Conservation (phyloP, 2,113 vertebrate species). For the Nerophis ophidion region DNA sequence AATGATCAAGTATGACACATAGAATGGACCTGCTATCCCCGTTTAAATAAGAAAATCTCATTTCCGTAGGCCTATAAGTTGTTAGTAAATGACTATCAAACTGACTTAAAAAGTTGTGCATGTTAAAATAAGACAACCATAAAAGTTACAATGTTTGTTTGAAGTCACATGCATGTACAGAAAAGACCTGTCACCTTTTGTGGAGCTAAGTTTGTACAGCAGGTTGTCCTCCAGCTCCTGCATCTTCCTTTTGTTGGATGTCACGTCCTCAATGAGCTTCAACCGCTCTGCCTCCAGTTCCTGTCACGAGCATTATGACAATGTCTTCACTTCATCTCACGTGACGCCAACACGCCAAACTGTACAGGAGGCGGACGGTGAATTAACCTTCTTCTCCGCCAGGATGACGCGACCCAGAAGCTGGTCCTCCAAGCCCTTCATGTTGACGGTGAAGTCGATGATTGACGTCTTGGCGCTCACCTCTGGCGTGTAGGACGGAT, state of each 20-base stretch:
- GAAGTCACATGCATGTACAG: too few species aligned
- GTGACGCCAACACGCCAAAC: neutral
- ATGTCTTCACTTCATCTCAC: neutral
- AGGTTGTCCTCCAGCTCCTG: conserved; percentile 86
- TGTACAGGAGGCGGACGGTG: neutral
- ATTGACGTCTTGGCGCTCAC: conserved; percentile 83
- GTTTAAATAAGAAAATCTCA: too few species aligned
- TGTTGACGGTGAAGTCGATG: conserved; percentile 87
- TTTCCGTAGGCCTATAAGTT: too few species aligned
- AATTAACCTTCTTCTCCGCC: conserved; percentile 78
- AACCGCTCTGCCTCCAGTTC: conserved; percentile 84
- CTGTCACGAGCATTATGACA: conserved; percentile 47
- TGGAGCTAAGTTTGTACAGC: conserved; percentile 80
- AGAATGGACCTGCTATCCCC: too few species aligned
- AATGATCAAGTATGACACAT: too few species aligned
- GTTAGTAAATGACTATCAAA: too few species aligned
- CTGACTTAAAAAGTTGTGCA: too few species aligned
- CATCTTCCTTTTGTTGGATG: conserved; percentile 82
- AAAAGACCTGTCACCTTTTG: conserved; percentile 54
- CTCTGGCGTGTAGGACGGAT: conserved; percentile 84
- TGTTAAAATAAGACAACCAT: too few species aligned
- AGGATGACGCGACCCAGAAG: conserved; percentile 84
- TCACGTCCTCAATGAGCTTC: conserved; percentile 80
- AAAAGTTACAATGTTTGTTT: too few species aligned
- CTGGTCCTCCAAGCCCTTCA: conserved; percentile 87